phyloP scores from a whole-genome alignment of 2,113 vertebrate species.

The Tringa solitaria region DNA sequence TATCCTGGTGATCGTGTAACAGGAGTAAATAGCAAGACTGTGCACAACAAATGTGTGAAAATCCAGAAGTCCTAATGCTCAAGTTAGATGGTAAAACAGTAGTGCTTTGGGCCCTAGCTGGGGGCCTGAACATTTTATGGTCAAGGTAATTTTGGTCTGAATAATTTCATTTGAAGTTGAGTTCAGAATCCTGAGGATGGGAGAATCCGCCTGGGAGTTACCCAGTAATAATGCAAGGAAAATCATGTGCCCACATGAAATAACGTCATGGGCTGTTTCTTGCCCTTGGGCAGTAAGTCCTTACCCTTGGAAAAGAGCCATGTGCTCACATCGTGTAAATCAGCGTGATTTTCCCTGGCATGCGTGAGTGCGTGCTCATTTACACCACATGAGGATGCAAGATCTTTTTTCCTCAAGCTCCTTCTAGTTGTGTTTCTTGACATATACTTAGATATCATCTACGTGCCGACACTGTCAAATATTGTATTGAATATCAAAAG shows the following conservation, averaged over 20 bases:
- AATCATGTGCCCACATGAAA: neutral
- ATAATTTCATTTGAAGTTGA: neutral
- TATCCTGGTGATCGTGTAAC: neutral
- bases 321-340: neutral
- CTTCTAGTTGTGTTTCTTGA: conserved; percentile 5
- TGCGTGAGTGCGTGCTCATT: neutral
- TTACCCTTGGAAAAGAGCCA: conserved; percentile 18
- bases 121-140: neutral
- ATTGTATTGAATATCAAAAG: conserved; percentile 43
- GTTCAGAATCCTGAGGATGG: neutral
- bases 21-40: neutral
- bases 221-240: neutral
- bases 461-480: conserved; percentile 11
- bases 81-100: neutral
- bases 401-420: neutral
- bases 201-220: neutral
- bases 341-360: neutral
- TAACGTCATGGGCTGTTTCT: neutral
- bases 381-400: neutral
- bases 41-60: neutral
- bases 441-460: neutral
- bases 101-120: neutral
- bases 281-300: neutral
- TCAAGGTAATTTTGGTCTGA: neutral
- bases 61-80: neutral